A percentile compares a stretch with the other conserved stretches of the same genome.
Evolutionary conservation across 23 tunicate species (phyloP).

Genomic region (Clavelina lepadiformis): DNA sequence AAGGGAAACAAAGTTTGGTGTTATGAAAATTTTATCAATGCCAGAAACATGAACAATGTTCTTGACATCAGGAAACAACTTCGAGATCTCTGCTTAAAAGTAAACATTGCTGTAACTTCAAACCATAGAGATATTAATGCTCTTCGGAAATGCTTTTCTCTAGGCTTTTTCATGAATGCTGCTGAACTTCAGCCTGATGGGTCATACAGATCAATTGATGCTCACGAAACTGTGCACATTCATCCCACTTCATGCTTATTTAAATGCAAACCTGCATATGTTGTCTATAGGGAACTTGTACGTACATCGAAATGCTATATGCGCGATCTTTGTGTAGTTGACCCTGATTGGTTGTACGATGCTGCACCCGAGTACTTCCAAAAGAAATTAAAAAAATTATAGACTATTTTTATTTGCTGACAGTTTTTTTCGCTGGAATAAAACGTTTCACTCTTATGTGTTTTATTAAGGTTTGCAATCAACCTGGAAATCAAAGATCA

Average conservation of each 20-base stretch:
- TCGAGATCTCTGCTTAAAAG: slow-evolving; percentile 65
- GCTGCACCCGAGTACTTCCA: slow-evolving; percentile 85
- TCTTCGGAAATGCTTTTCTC: slow-evolving; percentile 50
- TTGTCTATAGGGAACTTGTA: slow-evolving; percentile 65
- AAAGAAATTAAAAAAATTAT: slow-evolving; percentile 45
- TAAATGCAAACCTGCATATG: slow-evolving; percentile 84
- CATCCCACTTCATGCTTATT: slow-evolving; percentile 93
- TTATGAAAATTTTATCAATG: slow-evolving; percentile 67
- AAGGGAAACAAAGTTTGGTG: slow-evolving; percentile 76
- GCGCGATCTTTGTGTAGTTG: slow-evolving; percentile 88
- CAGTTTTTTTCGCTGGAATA: too few relatives aligned
- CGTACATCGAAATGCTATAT: slow-evolving; percentile 84
- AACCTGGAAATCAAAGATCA: too few relatives aligned
- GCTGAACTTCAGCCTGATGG: slow-evolving; percentile 87
- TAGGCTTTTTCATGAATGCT: slow-evolving; percentile 66
- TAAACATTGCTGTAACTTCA: slow-evolving; percentile 41
- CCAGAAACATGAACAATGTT: slow-evolving; percentile 52
- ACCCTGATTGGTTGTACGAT: slow-evolving; percentile 83
- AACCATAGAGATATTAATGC: slow-evolving; percentile 37
- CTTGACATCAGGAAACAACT: slow-evolving; percentile 69
- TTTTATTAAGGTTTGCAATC: too few relatives aligned
- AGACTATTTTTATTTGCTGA: not conserved
- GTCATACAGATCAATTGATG: slow-evolving; percentile 43
- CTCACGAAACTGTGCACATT: slow-evolving; percentile 69
- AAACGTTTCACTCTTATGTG: too few relatives aligned